Percentiles rank a stretch among this genome's conserved stretches.
Conservation (phyloP, 1,140 invertebrate genomes). For the Temnothorax longispinosus region DNA sequence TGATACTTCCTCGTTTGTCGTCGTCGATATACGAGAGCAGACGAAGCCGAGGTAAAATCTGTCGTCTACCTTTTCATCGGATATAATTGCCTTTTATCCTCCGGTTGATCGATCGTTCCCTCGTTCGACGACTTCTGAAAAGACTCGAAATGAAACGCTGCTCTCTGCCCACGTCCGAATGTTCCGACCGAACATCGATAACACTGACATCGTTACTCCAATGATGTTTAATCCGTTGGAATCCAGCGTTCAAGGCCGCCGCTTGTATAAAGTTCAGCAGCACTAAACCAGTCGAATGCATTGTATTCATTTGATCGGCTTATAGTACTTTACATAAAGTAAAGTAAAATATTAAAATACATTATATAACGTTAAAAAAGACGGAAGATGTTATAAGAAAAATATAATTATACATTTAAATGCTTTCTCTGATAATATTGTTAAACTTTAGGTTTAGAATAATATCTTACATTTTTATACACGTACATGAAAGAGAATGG, state of each 20-base stretch:
- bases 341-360: background rate
- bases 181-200: slow-evolving; percentile 20
- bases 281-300: slow-evolving; percentile 10
- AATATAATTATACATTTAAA: background rate
- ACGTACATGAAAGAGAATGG: background rate
- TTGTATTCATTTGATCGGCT: background rate
- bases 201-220: slow-evolving; percentile 38
- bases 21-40: background rate
- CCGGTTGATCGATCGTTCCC: slow-evolving; percentile 39
- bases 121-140: background rate
- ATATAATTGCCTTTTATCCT: slow-evolving; percentile 68
- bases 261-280: background rate
- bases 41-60: slow-evolving; percentile 42
- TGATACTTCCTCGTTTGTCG: slow-evolving; percentile 69
- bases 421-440: background rate
- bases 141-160: slow-evolving; percentile 23
- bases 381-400: background rate
- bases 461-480: background rate
- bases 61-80: slow-evolving; percentile 39
- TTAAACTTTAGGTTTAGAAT: slow-evolving; percentile 4
- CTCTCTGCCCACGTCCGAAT: background rate
- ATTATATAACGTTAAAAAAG: background rate
- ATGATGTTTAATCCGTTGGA: slow-evolving; percentile 50
- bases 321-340: background rate
- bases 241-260: slow-evolving; percentile 28